Evolutionary conservation across 2,888 invertebrate species (phyloP).

Genomic region (Myathropa florea): DNA sequence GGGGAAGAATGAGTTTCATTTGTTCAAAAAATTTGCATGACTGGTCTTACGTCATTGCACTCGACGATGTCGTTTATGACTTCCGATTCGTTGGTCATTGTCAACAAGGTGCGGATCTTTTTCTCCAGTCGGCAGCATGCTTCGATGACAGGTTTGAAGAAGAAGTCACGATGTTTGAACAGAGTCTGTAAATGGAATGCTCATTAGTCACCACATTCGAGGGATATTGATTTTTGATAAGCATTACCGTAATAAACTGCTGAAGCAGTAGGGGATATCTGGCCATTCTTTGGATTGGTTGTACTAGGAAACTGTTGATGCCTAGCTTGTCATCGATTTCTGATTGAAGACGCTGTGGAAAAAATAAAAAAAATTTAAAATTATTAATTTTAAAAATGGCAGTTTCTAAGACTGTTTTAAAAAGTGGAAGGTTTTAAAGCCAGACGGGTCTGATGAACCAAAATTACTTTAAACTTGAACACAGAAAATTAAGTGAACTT

Average conservation of each 20-base stretch:
- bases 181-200: constrained; percentile 73
- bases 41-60: constrained; percentile 76
- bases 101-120: constrained; percentile 77
- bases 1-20: background rate
- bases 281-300: constrained; percentile 80
- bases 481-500: too few species aligned
- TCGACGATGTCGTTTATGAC: constrained; percentile 79
- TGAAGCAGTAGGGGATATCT: constrained; percentile 79
- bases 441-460: too few species aligned
- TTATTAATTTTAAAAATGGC: background rate
- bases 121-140: constrained; percentile 80
- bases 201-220: background rate
- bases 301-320: constrained; percentile 80
- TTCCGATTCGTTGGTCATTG: constrained; percentile 80
- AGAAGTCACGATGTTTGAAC: constrained; percentile 78
- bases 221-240: background rate
- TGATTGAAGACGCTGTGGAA: constrained; percentile 76
- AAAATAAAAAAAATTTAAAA: background rate
- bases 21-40: background rate
- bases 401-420: too few species aligned
- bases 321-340: constrained; percentile 80
- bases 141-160: constrained; percentile 78
- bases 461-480: too few species aligned
- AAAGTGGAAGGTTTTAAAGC: too few species aligned
- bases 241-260: constrained; percentile 78